phyloP scores from a whole-genome alignment of 2,888 invertebrate genomes.

The Drosophila leonis region DNA sequence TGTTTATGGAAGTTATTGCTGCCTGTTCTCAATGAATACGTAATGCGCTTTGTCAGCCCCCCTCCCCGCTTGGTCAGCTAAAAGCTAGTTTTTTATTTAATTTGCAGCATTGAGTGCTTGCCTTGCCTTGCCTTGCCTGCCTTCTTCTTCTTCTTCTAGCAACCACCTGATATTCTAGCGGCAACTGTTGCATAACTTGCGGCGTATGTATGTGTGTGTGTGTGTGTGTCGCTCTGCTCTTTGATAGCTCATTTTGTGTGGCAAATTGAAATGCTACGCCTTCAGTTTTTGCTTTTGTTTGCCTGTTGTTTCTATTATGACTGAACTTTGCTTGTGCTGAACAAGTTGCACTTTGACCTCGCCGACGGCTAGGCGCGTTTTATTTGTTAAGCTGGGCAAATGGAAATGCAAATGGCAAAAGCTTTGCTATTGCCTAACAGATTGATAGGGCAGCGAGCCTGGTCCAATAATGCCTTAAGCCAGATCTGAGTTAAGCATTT shows the following conservation, averaged over 20 bases:
- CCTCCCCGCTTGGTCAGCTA: background rate
- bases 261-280: constrained; percentile 44
- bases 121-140: background rate
- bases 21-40: constrained; percentile 46
- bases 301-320: constrained; percentile 23
- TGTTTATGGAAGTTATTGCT: constrained; percentile 3
- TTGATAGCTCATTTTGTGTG: constrained; percentile 41
- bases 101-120: constrained; percentile 27
- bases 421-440: constrained; percentile 20
- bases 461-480: constrained; percentile 17
- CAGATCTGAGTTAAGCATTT: constrained; percentile 12
- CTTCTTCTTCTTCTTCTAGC: constrained; percentile 21
- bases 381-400: constrained; percentile 11
- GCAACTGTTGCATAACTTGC: constrained; percentile 69
- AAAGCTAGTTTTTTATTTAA: constrained; percentile 48
- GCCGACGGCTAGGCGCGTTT: constrained; percentile 5
- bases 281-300: background rate
- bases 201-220: constrained; percentile 14
- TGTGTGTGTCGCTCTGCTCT: constrained; percentile 2
- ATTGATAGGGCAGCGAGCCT: constrained; percentile 36
- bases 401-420: constrained; percentile 43
- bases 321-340: constrained; percentile 18
- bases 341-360: constrained; percentile 37
- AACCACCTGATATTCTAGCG: constrained; percentile 39
- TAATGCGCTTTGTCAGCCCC: constrained; percentile 49